Evolutionary conservation across 1,140 invertebrate genomes (phyloP).

Genomic region (Theocolax elegans): DNA sequence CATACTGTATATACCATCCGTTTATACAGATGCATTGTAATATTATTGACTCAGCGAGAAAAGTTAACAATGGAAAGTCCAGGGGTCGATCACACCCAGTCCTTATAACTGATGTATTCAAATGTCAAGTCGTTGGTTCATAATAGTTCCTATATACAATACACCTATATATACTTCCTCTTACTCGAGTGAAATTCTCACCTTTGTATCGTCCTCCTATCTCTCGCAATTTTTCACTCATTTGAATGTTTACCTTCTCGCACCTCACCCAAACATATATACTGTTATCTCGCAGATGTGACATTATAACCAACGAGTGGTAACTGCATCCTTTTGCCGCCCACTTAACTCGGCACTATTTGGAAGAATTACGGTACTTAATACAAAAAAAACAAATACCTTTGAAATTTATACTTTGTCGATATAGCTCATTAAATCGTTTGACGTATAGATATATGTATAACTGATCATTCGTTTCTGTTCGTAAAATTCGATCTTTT

Average conservation of each 20-base stretch:
- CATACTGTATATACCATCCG: background rate
- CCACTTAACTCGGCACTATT: too few species aligned
- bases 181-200: background rate
- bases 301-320: background rate
- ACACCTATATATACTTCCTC: slow-evolving; percentile 11
- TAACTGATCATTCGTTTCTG: too few species aligned
- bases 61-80: background rate
- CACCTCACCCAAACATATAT: too few species aligned
- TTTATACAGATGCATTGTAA: background rate
- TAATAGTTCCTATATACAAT: background rate
- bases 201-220: background rate
- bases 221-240: background rate
- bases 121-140: background rate
- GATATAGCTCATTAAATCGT: too few species aligned
- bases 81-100: background rate
- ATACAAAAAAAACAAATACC: too few species aligned
- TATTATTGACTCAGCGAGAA: background rate
- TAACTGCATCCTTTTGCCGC: background rate
- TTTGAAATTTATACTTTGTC: background rate
- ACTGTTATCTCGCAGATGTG: background rate
- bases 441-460: too few species aligned
- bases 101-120: background rate
- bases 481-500: too few species aligned
- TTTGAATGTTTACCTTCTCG: background rate
- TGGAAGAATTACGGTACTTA: too few species aligned